These are phyloP conservation scores for Poecilia velifera DNA, from an alignment of 2,797 vertebrate genomes.

Conservation along the genomic window DNA sequence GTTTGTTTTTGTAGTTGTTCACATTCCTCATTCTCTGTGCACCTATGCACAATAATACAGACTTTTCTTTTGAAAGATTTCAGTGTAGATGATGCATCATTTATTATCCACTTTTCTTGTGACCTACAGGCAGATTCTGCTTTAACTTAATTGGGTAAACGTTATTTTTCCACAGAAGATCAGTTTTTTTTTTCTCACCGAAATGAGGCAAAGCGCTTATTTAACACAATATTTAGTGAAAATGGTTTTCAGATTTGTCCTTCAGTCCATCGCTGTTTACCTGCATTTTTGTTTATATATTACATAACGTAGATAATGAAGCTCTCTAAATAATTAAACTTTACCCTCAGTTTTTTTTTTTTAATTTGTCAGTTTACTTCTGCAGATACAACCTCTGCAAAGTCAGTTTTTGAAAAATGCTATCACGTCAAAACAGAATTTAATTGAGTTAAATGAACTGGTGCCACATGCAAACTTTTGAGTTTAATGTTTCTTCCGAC, in stretches of 20 bases:
- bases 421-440: neutral
- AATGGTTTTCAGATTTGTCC: neutral
- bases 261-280: neutral
- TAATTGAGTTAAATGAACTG: neutral
- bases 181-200: neutral
- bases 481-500: conserved; percentile 39
- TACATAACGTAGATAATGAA: neutral
- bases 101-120: neutral
- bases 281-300: neutral
- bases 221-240: neutral
- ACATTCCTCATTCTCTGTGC: neutral
- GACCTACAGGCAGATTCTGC: neutral
- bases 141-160: neutral
- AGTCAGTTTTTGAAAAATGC: neutral
- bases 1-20: neutral
- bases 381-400: neutral
- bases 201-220: neutral
- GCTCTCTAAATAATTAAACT: neutral
- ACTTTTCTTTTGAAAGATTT: neutral
- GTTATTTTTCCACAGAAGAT: neutral
- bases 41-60: neutral
- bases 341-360: neutral
- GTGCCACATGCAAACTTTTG: conserved; percentile 33
- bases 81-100: neutral
- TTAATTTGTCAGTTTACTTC: neutral